Evolutionary conservation across 2,113 vertebrate genomes (phyloP).

Genomic region (Callospermophilus lateralis): DNA sequence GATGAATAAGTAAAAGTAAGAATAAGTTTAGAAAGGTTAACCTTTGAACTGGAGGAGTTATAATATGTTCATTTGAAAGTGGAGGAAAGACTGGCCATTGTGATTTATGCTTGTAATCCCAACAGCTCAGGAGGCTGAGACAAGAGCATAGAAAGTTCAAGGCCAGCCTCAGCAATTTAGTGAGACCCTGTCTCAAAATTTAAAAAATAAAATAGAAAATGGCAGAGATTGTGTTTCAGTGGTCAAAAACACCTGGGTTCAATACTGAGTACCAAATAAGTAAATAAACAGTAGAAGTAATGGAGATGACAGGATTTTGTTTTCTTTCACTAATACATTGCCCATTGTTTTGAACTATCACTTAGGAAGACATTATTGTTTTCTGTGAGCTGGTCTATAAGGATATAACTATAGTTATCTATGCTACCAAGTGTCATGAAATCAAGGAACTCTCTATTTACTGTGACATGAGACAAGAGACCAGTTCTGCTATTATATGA

Average conservation of each 20-base stretch:
- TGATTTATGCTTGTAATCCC: too few relatives aligned
- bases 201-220: too few relatives aligned
- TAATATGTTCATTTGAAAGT: not conserved
- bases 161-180: too few relatives aligned
- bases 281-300: too few relatives aligned
- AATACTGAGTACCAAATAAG: too few relatives aligned
- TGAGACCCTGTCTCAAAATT: too few relatives aligned
- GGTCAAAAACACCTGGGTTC: too few relatives aligned
- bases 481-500: not conserved
- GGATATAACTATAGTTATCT: not conserved
- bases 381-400: not conserved
- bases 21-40: not conserved
- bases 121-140: too few relatives aligned
- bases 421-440: not conserved
- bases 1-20: not conserved
- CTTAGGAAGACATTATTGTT: not conserved
- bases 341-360: not conserved
- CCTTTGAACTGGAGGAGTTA: not conserved
- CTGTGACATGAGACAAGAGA: not conserved
- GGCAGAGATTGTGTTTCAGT: too few relatives aligned
- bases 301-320: not conserved
- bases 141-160: too few relatives aligned
- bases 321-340: not conserved
- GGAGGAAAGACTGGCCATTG: not conserved
- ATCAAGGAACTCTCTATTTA: not conserved